Evolutionary conservation across 2,888 invertebrate species (phyloP).

Genomic region (Papilio protenor): DNA sequence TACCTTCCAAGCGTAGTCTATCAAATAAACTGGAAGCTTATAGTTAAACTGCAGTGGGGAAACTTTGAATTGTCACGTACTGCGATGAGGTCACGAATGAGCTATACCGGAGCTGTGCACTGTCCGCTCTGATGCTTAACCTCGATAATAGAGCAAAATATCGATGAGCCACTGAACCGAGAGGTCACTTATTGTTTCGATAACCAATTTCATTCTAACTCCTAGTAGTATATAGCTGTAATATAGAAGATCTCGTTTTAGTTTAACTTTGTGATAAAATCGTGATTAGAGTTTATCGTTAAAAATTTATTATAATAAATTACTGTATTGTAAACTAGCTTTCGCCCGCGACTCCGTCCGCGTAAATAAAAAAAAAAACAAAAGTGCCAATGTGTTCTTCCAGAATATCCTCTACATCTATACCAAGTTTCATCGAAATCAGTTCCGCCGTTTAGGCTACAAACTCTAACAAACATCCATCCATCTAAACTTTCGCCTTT

Average conservation of each 20-base stretch:
- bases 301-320: too few species aligned
- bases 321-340: too few species aligned
- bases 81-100: conserved; percentile 29
- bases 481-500: too few species aligned
- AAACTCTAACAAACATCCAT: background rate
- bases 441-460: too few species aligned
- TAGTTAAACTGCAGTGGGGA: conserved; percentile 20
- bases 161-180: conserved; percentile 14
- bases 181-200: conserved; percentile 18
- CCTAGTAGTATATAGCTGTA: too few species aligned
- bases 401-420: too few species aligned
- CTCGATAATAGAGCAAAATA: conserved; percentile 23
- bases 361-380: too few species aligned
- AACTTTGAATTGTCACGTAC: conserved; percentile 35
- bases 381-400: too few species aligned
- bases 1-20: background rate
- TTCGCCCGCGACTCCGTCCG: too few species aligned
- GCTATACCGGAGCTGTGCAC: conserved; percentile 9
- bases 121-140: conserved; percentile 34
- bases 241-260: background rate
- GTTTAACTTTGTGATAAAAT: background rate
- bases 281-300: too few species aligned
- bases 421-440: too few species aligned
- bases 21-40: conserved; percentile 1
- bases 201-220: conserved; percentile 1